Base-by-base conservation (phyloP, 2,113 vertebrate genomes). In the Archocentrus centrarchus region DNA sequence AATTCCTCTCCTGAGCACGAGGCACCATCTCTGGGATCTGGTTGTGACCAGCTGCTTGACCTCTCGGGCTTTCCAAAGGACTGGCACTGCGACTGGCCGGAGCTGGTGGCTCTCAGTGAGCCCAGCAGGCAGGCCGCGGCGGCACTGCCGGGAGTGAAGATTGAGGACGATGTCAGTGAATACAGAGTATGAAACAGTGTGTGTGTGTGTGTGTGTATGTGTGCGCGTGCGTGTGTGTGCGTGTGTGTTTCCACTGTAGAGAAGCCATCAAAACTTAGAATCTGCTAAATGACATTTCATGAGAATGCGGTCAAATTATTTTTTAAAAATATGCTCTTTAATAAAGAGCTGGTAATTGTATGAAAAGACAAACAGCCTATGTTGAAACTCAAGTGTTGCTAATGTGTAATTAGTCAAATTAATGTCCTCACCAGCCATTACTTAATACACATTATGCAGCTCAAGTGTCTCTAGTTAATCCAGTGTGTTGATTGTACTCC, bases 71-170 rank as follows among this genome's bases (percentile, higher is more conserved):
- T 98, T 91, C 90, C 96, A 60, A 97, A 96, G 91, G 97, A 98
- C 27, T 92, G 95, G 32, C 95, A 95, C 92, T 97, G 97, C 60
- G 97, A 98, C 68, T 99, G 98, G 98, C 97, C 97, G 3, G 98
- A 97, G 93, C 96, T 97, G 90, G 89, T 93, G 8, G 96, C 97
- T 87, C 96, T 98, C 79, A 94, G 96, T 73, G 97, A 98, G 92
- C 95, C 96, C 0, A 95, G 95, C 0, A 94, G 95, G 47, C 96
- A 96, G 24, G 18, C 80, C 32, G 10, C 14, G 9, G 84, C 85
- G 61, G 37, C 81, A 70, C 96, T 96, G 24, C 92, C 95, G 1
- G 97, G 97, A 81, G 95, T 98, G 80, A 99, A 98, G 94, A 96
- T 97, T 79, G 97, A 99, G 93, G 97, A 97, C 2, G 96, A 98